Percentiles rank a stretch among this genome's conserved stretches.
Conservation (phyloP, 2,113 vertebrate genomes). For the Centropus unirufus region DNA sequence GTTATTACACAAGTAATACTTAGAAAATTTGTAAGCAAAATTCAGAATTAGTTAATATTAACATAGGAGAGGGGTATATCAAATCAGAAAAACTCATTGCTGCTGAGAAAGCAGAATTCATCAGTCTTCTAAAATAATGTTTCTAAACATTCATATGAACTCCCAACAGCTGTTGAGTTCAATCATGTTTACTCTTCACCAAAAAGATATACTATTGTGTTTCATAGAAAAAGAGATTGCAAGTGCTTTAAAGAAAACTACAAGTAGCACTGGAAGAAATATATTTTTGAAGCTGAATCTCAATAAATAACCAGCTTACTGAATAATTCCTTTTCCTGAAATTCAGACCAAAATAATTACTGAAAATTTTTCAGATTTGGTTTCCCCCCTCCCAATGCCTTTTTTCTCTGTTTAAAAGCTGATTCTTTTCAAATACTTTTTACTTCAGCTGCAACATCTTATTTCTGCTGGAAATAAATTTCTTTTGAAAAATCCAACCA, state of each 20-base stretch:
- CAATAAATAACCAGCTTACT: slow-evolving; percentile 1
- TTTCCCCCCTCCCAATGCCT: neutral
- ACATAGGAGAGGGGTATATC: neutral
- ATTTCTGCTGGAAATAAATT: slow-evolving; percentile 26
- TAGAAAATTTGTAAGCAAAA: neutral
- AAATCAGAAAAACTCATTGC: neutral
- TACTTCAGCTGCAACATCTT: neutral
- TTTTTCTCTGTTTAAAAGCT: neutral
- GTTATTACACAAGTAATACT: neutral
- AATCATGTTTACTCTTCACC: neutral
- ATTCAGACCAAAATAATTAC: neutral
- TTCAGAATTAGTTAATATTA: neutral
- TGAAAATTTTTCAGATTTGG: neutral
- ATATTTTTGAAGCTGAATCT: neutral
- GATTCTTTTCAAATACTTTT: neutral
- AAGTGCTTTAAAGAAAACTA: neutral
- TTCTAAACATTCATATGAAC: slow-evolving; percentile 36
- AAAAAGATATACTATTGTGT: neutral
- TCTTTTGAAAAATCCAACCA: neutral
- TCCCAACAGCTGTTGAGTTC: slow-evolving; percentile 46
- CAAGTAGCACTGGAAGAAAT: neutral
- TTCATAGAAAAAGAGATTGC: neutral
- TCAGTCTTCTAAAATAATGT: slow-evolving; percentile 21
- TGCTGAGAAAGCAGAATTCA: slow-evolving; percentile 54
- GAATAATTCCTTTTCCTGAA: neutral